A percentile compares a stretch with the other conserved stretches of the same genome.
These are phyloP conservation scores for Enteromius radiatus DNA, from an alignment of 2,797 vertebrate genomes.

Conservation along the genomic window DNA sequence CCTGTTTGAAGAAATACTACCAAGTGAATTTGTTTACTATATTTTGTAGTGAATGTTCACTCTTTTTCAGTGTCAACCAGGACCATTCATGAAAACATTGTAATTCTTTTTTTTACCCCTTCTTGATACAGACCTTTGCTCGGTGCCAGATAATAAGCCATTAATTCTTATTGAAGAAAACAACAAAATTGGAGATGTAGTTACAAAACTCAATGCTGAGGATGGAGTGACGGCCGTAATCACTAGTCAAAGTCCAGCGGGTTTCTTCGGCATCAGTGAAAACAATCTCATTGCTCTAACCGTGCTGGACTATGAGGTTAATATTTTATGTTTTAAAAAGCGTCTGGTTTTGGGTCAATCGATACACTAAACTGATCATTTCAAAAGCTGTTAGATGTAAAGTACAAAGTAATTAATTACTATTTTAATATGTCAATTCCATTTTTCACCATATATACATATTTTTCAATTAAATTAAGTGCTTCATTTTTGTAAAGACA, in stretches of 20 bases:
- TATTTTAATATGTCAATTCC: background rate
- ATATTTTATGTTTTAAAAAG: background rate
- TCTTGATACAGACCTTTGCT: conserved; percentile 44
- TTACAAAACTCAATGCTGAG: background rate
- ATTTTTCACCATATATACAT: background rate
- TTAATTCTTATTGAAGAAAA: conserved; percentile 49
- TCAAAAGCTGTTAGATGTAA: background rate
- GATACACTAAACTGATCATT: background rate
- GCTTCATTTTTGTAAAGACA: background rate
- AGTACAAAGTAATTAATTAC: background rate
- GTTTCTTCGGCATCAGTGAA: conserved; percentile 49
- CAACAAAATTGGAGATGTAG: background rate
- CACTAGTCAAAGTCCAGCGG: accelerated
- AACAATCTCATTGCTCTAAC: conserved; percentile 6
- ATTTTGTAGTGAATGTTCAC: too few relatives aligned
- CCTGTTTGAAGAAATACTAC: background rate
- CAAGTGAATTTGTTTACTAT: background rate
- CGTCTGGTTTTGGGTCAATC: background rate
- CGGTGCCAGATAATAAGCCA: accelerated
- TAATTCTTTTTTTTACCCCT: background rate
- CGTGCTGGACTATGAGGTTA: conserved; percentile 75
- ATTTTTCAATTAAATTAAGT: background rate
- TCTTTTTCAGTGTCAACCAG: background rate
- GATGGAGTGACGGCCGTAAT: conserved; percentile 15
- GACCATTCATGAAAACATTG: background rate